Percentiles rank a stretch among this genome's conserved stretches.
These are phyloP conservation scores for Melitaea cinxia DNA, from an alignment of 1,140 invertebrate genomes.

Conservation along the genomic window DNA sequence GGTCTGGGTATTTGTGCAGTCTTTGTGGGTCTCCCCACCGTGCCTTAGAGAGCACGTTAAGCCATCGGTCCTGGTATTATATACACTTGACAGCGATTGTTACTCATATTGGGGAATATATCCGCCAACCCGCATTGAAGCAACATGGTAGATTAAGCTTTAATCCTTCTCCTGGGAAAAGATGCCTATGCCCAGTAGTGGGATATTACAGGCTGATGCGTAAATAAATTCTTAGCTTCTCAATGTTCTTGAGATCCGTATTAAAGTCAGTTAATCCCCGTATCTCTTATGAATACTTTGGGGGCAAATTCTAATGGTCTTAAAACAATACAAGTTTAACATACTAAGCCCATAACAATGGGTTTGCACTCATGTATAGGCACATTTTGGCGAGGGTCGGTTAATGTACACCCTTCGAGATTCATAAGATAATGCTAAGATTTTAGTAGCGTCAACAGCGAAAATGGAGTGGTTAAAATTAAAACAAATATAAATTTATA, in stretches of 20 bases:
- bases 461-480: no score
- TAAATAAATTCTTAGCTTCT: not conserved
- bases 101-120: no score
- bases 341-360: slow-evolving; percentile 20
- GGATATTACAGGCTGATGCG: not conserved
- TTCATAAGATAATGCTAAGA: slow-evolving; percentile 29
- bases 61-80: no score
- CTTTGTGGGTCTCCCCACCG: no score
- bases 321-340: slow-evolving; percentile 17
- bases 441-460: slow-evolving; percentile 9
- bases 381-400: slow-evolving; percentile 22
- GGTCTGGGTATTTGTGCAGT: no score
- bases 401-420: slow-evolving; percentile 28
- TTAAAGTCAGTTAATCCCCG: not conserved
- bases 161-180: no score
- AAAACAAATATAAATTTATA: no score
- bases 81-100: no score
- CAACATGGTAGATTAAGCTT: no score
- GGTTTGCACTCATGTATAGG: slow-evolving; percentile 21
- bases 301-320: not conserved
- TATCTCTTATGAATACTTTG: not conserved
- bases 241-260: not conserved
- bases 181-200: no score
- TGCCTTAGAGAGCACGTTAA: no score
- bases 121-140: no score